These are phyloP conservation scores for Leucozona laternaria DNA, from an alignment of 2,888 invertebrate species.

Conservation along the genomic window DNA sequence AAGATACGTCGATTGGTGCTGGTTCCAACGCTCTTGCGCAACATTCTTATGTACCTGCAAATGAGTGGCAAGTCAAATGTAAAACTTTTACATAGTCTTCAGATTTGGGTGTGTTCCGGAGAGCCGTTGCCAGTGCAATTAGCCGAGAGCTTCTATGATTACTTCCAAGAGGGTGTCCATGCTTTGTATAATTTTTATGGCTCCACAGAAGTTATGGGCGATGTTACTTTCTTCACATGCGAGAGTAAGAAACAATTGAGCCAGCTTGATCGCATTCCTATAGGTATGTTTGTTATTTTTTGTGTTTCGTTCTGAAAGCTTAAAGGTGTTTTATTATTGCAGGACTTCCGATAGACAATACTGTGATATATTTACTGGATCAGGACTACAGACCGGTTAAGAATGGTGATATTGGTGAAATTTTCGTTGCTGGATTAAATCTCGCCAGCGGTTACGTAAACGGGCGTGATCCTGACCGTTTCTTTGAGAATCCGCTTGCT, in stretches of 20 bases:
- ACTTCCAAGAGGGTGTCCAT: constrained; percentile 88
- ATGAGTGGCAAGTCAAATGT: constrained; percentile 85
- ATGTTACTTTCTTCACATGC: constrained; percentile 91
- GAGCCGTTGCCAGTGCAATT: constrained; percentile 90
- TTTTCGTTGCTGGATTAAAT: constrained; percentile 92
- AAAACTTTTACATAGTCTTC: constrained; percentile 86
- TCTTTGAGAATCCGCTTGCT: constrained; percentile 90
- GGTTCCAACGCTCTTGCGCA: constrained; percentile 92
- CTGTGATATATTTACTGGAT: constrained; percentile 91
- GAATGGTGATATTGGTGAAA: constrained; percentile 90
- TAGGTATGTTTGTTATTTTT: constrained; percentile 86
- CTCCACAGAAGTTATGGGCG: constrained; percentile 96
- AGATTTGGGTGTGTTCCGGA: constrained; percentile 94
- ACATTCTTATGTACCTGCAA: constrained; percentile 90
- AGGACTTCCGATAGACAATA: constrained; percentile 92
- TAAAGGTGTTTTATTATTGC: constrained; percentile 55
- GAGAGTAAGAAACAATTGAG: constrained; percentile 86
- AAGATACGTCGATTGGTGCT: constrained; percentile 92
- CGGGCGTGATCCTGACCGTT: constrained; percentile 89
- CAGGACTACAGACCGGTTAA: constrained; percentile 89
- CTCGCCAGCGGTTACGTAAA: constrained; percentile 92
- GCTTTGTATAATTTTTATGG: constrained; percentile 94
- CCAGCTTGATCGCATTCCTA: constrained; percentile 89
- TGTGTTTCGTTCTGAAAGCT: background rate
- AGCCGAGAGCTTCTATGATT: constrained; percentile 90